These are phyloP conservation scores for Setophaga kirtlandii DNA, from an alignment of 2,113 vertebrate genomes.

Conservation along the genomic window DNA sequence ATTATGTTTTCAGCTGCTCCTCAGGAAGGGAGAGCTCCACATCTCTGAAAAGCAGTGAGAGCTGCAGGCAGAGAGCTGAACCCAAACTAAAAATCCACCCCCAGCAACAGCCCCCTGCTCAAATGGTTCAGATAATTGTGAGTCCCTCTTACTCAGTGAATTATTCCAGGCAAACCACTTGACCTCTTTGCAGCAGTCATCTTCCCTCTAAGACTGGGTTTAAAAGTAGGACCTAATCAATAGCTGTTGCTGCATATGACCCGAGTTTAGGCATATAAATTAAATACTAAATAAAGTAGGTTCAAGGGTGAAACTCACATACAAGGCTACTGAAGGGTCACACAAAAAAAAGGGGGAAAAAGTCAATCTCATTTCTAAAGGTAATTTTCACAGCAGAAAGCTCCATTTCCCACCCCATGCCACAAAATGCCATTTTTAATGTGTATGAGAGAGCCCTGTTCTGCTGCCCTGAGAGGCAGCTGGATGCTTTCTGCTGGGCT, in stretches of 20 bases:
- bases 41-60: neutral
- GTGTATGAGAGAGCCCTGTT: neutral
- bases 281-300: neutral
- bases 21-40: neutral
- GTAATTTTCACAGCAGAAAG: neutral
- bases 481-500: neutral
- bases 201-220: neutral
- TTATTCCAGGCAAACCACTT: neutral
- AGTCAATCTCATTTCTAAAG: neutral
- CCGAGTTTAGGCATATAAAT: conserved; percentile 10
- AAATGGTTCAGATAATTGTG: neutral
- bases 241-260: neutral
- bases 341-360: fast-evolving
- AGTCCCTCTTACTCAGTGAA: neutral
- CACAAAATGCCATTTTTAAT: neutral
- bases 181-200: neutral
- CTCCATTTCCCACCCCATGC: neutral
- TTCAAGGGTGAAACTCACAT: neutral
- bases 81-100: neutral
- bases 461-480: neutral
- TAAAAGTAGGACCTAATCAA: conserved; percentile 42
- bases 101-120: neutral
- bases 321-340: neutral
- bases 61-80: neutral
- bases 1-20: neutral